Evolutionary conservation across 2,888 invertebrate species (phyloP).

Genomic region (Aleiodes alternator): DNA sequence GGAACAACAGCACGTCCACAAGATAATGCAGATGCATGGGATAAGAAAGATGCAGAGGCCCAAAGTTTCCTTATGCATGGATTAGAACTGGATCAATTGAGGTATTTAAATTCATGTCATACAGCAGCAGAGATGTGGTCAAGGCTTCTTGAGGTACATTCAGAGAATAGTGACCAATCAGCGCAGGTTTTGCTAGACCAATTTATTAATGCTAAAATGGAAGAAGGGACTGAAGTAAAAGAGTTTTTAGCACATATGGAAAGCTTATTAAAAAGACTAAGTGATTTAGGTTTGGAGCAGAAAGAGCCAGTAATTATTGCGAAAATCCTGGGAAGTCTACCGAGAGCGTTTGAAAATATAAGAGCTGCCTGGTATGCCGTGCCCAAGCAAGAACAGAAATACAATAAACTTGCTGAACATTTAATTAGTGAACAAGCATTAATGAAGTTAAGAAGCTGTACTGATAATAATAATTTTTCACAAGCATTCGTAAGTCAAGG

Average conservation of each 20-base stretch:
- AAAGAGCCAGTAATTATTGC: slow-evolving; percentile 46
- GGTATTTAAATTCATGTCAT: too few relatives aligned
- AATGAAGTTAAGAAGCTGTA: not conserved
- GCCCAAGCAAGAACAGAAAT: slow-evolving; percentile 32
- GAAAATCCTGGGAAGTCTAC: slow-evolving; percentile 49
- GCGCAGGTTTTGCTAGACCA: slow-evolving; percentile 19
- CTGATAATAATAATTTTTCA: not conserved
- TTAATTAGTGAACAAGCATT: slow-evolving; percentile 43
- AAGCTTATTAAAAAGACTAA: slow-evolving; percentile 40
- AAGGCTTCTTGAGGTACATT: slow-evolving; percentile 16
- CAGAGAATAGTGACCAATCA: slow-evolving; percentile 29
- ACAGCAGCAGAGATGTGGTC: slow-evolving; percentile 40
- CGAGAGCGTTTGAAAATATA: slow-evolving; percentile 40
- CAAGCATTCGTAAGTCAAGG: not conserved
- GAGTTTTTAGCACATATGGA: slow-evolving; percentile 44
- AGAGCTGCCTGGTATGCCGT: slow-evolving; percentile 48
- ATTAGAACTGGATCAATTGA: slow-evolving; percentile 43
- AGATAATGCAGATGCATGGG: slow-evolving; percentile 34
- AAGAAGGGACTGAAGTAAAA: slow-evolving; percentile 26
- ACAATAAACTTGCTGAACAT: slow-evolving; percentile 44
- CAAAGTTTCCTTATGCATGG: slow-evolving; percentile 48
- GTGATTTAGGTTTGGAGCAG: slow-evolving; percentile 46
- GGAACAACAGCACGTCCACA: slow-evolving; percentile 26
- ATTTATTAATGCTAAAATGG: slow-evolving; percentile 14
- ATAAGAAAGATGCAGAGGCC: slow-evolving; percentile 45